phyloP scores from a whole-genome alignment of 1,140 invertebrate genomes.

The fruit fly (Drosophila melanogaster) region Release_6_plus_ISO1_MT NC_004354.4:19110501-19111000 shows the following conservation, averaged over 20 bases:
- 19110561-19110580: conserved; percentile 54
- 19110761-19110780: conserved; percentile 70
- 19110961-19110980: too few relatives aligned
- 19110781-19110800: conserved; percentile 20
- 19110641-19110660: not conserved
- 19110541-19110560: conserved; percentile 1
- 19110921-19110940: too few relatives aligned
- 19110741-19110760: conserved; percentile 82
- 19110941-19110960: too few relatives aligned
- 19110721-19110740: conserved; percentile 81
- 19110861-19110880: not conserved
- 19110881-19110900: too few relatives aligned
- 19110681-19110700: conserved; percentile 26
- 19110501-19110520: conserved; percentile 48
- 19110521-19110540: conserved; percentile 42
- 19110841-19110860: not conserved
- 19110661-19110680: not conserved
- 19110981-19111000: too few relatives aligned
- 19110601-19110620: conserved; percentile 84
- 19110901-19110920: too few relatives aligned
- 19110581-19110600: conserved; percentile 82
- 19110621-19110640: conserved; percentile 69
- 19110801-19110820: not conserved
- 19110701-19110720: conserved; percentile 75
- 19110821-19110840: conserved; percentile 5